Percentiles rank a stretch among this genome's conserved stretches.
Conservation (phyloP, 2,113 vertebrate genomes). For the Balaeniceps rex region DNA sequence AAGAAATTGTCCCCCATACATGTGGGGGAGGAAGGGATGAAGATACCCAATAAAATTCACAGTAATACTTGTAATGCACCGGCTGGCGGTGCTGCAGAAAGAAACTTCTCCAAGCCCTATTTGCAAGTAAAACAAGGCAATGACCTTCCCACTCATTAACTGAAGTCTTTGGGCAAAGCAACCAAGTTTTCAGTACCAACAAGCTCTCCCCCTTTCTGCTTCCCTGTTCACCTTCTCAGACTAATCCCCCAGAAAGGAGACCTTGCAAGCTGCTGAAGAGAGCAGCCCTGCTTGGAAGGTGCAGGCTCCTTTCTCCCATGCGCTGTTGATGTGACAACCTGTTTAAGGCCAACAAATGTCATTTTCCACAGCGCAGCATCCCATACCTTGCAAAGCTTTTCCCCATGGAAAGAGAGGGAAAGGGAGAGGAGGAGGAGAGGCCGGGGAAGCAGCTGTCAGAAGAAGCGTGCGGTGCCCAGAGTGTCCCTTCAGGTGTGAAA, state of each 20-base stretch:
- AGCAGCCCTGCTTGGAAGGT: not conserved
- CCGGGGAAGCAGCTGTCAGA: not conserved
- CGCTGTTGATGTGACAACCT: not conserved
- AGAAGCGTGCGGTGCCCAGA: rapidly evolving
- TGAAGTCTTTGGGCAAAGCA: not conserved
- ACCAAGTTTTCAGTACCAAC: not conserved
- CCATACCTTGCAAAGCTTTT: not conserved
- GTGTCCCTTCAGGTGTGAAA: not conserved
- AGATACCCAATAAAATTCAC: not conserved
- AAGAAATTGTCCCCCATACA: not conserved
- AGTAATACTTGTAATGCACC: not conserved
- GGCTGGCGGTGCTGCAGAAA: not conserved
- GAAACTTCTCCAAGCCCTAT: not conserved
- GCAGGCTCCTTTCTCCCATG: not conserved
- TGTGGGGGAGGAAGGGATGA: not conserved
- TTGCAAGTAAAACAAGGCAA: not conserved
- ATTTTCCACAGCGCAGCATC: not conserved
- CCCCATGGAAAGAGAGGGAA: not conserved
- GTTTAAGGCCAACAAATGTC: not conserved
- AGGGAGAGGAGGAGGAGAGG: not conserved
- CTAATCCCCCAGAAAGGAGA: not conserved
- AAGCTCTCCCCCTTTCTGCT: not conserved
- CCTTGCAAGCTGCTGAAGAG: not conserved
- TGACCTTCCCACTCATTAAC: not conserved
- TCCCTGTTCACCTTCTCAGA: not conserved